These are phyloP conservation scores for Lysiphlebus fabarum DNA, from an alignment of 1,140 invertebrate species.

Conservation along the genomic window DNA sequence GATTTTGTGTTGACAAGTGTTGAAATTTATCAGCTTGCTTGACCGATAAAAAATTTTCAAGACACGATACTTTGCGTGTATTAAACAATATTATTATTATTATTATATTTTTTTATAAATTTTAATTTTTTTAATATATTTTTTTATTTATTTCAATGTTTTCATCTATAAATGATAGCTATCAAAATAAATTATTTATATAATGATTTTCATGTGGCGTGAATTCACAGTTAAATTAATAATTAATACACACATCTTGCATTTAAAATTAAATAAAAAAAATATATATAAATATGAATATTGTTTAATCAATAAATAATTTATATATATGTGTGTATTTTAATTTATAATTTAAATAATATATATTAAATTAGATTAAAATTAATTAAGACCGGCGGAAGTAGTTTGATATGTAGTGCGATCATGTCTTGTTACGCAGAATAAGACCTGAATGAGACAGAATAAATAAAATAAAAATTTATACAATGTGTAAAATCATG, in stretches of 20 bases:
- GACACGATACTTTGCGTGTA: constrained; percentile 19
- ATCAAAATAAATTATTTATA: constrained; percentile 19
- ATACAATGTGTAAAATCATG: background rate
- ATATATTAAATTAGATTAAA: too few relatives aligned
- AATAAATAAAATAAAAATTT: constrained; percentile 5
- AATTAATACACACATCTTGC: background rate
- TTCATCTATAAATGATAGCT: background rate
- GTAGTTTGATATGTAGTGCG: constrained; percentile 27
- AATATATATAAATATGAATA: too few relatives aligned
- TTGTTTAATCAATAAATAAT: too few relatives aligned
- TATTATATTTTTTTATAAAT: constrained; percentile 7
- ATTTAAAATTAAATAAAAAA: too few relatives aligned
- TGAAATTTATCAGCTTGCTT: constrained; percentile 17
- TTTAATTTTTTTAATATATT: constrained; percentile 6
- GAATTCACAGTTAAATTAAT: background rate
- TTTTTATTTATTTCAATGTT: background rate
- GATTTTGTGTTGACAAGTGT: background rate
- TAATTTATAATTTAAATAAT: too few relatives aligned
- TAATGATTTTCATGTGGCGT: constrained; percentile 17
- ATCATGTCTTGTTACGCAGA: constrained; percentile 35
- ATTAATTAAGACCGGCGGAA: constrained; percentile 31
- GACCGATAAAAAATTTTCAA: constrained; percentile 5
- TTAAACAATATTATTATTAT: too few relatives aligned
- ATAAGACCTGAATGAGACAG: constrained; percentile 26
- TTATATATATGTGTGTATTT: too few relatives aligned